phyloP scores from a whole-genome alignment of 1,140 invertebrate genomes.

The Microvelia longipes region DNA sequence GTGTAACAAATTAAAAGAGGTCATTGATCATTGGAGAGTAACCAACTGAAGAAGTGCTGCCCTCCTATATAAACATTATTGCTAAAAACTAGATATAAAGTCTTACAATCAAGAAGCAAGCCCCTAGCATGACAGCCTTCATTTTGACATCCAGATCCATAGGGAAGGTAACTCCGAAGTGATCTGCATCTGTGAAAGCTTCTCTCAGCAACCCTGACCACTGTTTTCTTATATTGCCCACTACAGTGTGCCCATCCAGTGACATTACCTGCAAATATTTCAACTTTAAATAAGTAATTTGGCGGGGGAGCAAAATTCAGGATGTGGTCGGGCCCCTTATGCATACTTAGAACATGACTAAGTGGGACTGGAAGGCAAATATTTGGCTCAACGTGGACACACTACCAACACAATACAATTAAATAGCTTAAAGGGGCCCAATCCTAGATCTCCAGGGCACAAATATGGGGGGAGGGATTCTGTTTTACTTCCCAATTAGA shows the following conservation, averaged over 20 bases:
- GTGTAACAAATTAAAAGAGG: neutral
- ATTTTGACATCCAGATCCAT: conserved; percentile 63
- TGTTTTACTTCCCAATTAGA: no score
- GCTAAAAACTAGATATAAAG: conserved; percentile 1
- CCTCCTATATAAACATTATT: neutral
- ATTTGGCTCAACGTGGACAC: no score
- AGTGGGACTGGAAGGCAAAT: no score
- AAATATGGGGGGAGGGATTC: no score
- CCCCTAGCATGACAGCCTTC: conserved; percentile 63
- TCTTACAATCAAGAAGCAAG: conserved; percentile 55
- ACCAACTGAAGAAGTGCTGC: neutral
- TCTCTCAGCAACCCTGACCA: conserved; percentile 55
- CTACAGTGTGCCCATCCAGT: conserved; percentile 40
- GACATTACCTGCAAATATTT: conserved; percentile 46
- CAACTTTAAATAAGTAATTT: no score
- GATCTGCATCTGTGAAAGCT: conserved; percentile 57
- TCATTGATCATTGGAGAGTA: neutral
- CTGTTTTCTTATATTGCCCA: conserved; percentile 62
- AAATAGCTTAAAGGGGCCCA: no score
- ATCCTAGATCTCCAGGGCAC: no score
- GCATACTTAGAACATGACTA: no score
- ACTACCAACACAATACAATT: no score
- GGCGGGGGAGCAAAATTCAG: no score
- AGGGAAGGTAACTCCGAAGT: conserved; percentile 64
- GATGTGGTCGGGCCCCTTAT: no score